A percentile compares a stretch with the other conserved stretches of the same genome.
Evolutionary conservation across 2,113 vertebrate species (phyloP).

Genomic region (Carassius auratus): DNA sequence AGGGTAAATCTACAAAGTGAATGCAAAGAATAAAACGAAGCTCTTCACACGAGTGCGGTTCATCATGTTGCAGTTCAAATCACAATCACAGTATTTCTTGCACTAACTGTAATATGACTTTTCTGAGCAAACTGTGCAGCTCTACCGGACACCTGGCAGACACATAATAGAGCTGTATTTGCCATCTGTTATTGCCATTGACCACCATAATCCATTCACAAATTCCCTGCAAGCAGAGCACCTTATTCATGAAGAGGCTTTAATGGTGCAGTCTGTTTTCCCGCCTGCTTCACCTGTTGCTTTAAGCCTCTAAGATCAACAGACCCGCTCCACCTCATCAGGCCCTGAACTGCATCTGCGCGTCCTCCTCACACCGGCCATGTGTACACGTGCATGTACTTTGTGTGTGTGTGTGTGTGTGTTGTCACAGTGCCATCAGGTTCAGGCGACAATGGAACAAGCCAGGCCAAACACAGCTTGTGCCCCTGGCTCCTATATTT

Average conservation of each 20-base stretch:
- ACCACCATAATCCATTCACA: constrained; percentile 37
- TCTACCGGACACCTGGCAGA: neutral
- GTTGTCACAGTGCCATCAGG: neutral
- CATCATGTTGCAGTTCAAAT: neutral
- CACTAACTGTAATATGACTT: neutral
- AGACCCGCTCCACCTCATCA: constrained; percentile 24
- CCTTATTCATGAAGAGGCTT: constrained; percentile 42
- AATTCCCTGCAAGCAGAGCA: constrained; percentile 13
- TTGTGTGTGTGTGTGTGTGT: neutral
- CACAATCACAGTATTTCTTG: neutral
- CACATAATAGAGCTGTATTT: neutral
- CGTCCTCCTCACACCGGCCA: neutral
- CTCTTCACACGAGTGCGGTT: neutral
- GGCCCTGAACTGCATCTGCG: constrained; percentile 21
- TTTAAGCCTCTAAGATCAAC: constrained; percentile 43
- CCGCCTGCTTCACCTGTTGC: neutral
- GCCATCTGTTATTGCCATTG: constrained; percentile 29
- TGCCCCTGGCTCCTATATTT: constrained; percentile 60
- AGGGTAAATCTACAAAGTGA: neutral
- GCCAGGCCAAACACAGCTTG: constrained; percentile 37
- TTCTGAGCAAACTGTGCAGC: neutral
- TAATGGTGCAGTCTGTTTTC: constrained; percentile 12
- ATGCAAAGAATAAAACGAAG: neutral
- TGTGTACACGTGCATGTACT: neutral
- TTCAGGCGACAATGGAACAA: constrained; percentile 25